Evolutionary conservation across 1,140 invertebrate species (phyloP).

Genomic region (Pseudobourletiella spinata): DNA sequence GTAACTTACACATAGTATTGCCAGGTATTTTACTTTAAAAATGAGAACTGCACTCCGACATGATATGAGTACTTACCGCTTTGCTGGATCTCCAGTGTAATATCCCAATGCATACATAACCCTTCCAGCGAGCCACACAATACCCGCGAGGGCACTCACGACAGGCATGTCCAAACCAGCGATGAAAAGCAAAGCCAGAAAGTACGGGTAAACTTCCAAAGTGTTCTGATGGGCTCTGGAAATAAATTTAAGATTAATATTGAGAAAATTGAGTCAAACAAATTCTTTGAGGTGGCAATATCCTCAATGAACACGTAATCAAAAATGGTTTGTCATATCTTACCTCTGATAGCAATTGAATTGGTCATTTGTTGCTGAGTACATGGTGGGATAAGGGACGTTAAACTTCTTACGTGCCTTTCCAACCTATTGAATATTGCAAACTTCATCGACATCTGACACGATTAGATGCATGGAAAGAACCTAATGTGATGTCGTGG

Average conservation of each 20-base stretch:
- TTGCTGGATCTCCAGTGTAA: constrained; percentile 41
- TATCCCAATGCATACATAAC: constrained; percentile 47
- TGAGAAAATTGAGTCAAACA: not conserved
- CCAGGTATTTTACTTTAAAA: not conserved
- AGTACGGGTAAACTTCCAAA: constrained; percentile 43
- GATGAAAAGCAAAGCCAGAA: constrained; percentile 42
- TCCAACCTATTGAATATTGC: constrained; percentile 29
- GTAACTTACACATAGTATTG: not conserved
- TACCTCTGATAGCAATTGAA: constrained; percentile 45
- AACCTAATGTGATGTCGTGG: no score
- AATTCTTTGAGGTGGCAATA: no score
- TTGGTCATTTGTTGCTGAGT: constrained; percentile 40
- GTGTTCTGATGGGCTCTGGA: constrained; percentile 48
- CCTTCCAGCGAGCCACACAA: constrained; percentile 42
- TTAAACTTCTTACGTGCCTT: constrained; percentile 20
- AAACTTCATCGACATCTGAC: no score
- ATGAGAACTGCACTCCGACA: not conserved
- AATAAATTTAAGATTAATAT: not conserved
- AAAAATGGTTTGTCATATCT: no score
- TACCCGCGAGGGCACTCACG: constrained; percentile 41
- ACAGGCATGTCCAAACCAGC: constrained; percentile 45
- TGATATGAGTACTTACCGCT: constrained; percentile 17
- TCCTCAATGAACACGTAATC: no score
- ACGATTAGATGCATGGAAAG: no score
- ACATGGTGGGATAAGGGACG: constrained; percentile 44